Conservation (phyloP, 1,140 invertebrate species). For the Apis florea region DNA sequence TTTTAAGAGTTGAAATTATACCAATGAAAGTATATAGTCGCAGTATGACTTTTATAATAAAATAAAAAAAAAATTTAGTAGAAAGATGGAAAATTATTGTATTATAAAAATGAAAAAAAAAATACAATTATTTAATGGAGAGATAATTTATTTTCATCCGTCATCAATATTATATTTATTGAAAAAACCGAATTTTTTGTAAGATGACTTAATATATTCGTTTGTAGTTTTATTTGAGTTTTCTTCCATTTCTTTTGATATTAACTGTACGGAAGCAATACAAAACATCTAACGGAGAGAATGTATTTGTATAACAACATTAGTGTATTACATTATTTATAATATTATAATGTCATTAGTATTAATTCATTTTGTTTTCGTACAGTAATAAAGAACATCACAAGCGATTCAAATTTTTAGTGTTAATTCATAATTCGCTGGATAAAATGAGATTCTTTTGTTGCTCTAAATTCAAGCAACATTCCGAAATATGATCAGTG, state of each 20-base stretch:
- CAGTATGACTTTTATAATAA: too few relatives aligned
- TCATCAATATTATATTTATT: not conserved
- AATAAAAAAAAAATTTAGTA: too few relatives aligned
- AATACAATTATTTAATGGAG: too few relatives aligned
- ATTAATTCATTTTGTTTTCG: not conserved
- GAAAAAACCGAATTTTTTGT: not conserved
- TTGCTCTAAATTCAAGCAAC: not conserved
- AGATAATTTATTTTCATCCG: too few relatives aligned
- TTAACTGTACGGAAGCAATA: not conserved
- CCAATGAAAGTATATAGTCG: too few relatives aligned
- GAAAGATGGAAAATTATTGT: too few relatives aligned
- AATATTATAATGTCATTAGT: not conserved
- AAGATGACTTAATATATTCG: not conserved
- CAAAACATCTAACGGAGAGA: not conserved
- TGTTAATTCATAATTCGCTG: not conserved
- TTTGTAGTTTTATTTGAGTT: not conserved
- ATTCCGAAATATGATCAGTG: not conserved
- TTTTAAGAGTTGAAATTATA: not conserved
- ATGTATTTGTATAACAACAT: too few relatives aligned
- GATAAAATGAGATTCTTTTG: conserved; percentile 1
- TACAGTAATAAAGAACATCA: not conserved
- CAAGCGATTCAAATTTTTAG: not conserved
- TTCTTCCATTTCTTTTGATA: not conserved
- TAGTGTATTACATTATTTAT: not conserved
- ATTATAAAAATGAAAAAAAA: too few relatives aligned